Evolutionary conservation across 2,113 vertebrate species (phyloP).

Genomic region (Coturnix japonica): DNA sequence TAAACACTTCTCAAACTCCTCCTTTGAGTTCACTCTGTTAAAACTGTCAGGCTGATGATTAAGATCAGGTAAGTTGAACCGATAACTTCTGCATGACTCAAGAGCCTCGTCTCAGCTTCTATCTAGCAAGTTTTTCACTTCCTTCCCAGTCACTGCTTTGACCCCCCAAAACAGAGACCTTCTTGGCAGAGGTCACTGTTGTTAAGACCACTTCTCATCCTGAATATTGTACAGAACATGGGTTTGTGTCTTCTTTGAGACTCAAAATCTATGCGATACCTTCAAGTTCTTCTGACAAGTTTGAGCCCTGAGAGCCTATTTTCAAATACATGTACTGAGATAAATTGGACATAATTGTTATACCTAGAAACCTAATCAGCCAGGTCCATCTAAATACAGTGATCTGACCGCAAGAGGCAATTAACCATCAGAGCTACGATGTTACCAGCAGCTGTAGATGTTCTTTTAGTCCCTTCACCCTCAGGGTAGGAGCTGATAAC

Average conservation of each 20-base stretch:
- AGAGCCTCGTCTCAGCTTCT: neutral
- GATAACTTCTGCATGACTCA: slow-evolving; percentile 34
- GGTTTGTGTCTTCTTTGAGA: neutral
- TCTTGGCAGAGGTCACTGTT: neutral
- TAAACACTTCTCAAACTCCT: slow-evolving; percentile 17
- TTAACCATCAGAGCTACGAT: neutral
- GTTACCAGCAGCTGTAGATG: neutral
- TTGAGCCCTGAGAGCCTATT: neutral
- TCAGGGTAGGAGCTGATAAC: neutral
- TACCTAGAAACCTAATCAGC: neutral
- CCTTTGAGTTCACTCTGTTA: neutral
- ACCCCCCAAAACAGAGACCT: neutral
- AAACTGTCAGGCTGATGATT: neutral
- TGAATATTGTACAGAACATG: neutral
- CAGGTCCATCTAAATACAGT: neutral
- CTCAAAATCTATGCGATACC: neutral
- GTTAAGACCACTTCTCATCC: neutral
- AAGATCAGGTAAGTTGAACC: slow-evolving; percentile 10
- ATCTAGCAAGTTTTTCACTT: neutral
- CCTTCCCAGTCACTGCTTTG: neutral
- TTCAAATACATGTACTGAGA: neutral
- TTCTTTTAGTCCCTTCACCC: neutral
- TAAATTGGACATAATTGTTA: neutral
- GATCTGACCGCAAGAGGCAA: neutral
- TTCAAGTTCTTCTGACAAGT: neutral